Evolutionary conservation across 2,797 vertebrate species (phyloP), one percentile per base, ranked within the genome.

Genomic region (Smutsia temminckii): DNA sequence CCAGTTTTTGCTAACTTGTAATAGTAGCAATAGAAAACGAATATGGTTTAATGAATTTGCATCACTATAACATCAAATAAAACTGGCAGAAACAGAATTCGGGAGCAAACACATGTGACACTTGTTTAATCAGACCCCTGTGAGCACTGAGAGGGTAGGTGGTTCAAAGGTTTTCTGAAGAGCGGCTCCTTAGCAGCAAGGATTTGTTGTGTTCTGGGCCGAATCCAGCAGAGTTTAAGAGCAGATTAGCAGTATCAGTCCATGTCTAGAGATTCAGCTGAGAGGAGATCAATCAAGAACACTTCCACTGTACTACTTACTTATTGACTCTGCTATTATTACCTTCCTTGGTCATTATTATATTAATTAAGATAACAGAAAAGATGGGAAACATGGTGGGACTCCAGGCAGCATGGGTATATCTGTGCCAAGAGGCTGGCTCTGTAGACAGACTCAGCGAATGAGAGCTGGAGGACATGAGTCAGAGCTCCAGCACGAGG

Each of bases 401-500:
- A 10, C 16, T 32, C 37, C 42, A 32, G 42, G 7, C 42, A 40
- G 11, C 11, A 0, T 32, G 29, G 8, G 37, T 63, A 16, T 18
- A 4, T 61, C 85, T 59, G 8, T 14, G 63, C 23, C 23, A 46
- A 27, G 1, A 6, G 25, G 13, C 14, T 16, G 12, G 27, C 5
- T 51, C 5, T 40, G 63, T 8, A 11, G 27, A 16, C 66, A 37
- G 5, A 63, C 4, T 9, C 57, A 59, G 20, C 6, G 37, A 40
- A 25, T 3, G 14, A 59, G 46, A 74, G 49, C 8, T 12, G 7
- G 40, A 40, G 29, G 75, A 18, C 13, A 1, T 8, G 27, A 13
- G 51, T 16, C 69, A 6, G 17, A 34, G 11, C 20, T 0, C 25
- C 20, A 9, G 49, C 18, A 3, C 23, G 10, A 9, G 2, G 0